Evolutionary conservation across 2,797 vertebrate genomes (phyloP), one percentile per base, ranked within the genome.

Genomic region (Crenuchus spilurus): DNA sequence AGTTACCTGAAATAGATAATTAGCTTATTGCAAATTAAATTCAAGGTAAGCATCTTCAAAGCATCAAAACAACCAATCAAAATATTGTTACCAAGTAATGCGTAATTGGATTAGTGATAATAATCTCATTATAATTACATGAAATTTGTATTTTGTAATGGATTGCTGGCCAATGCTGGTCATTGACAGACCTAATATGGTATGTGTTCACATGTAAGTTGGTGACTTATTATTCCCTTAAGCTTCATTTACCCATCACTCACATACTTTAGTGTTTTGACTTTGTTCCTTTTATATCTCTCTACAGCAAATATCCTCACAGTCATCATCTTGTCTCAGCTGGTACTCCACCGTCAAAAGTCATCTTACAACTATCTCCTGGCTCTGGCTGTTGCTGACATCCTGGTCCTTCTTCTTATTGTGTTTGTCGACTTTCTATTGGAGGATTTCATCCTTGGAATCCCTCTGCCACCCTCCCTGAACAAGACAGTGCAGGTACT

Each of bases 341-440:
- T 99, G 46, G 96, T 98, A 84, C 92, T 96, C 66, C 94, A 95
- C 76, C 92, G 96, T 74, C 97, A 99, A 90, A 99, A 99, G 87
- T 99, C 97, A 71, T 99, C 97, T 74, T 99, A 99, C 80, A 99
- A 98, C 87, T 99, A 99, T 79, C 96, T 99, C 37, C 80, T 99
- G 85, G 97, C 97, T 3, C 92, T 99, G 28, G 96, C 97, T 0
- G 95, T 95, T 0, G 97, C 97, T 0, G 97, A 99, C 89, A 96
- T 98, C 84, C 83, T 98, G 33, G 96, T 98, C 42, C 94, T 99
- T 18, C 92, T 99, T 82, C 94, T 99, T 85, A 98, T 99, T 0
- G 96, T 98, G 48, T 98, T 99, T 51, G 95, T 98, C 2, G 97
- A 99, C 85, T 98, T 99, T 80, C 91, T 99, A 16, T 68, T 99